Evolutionary conservation across 2,888 invertebrate genomes (phyloP).

Genomic region (Leptinotarsa juncta): DNA sequence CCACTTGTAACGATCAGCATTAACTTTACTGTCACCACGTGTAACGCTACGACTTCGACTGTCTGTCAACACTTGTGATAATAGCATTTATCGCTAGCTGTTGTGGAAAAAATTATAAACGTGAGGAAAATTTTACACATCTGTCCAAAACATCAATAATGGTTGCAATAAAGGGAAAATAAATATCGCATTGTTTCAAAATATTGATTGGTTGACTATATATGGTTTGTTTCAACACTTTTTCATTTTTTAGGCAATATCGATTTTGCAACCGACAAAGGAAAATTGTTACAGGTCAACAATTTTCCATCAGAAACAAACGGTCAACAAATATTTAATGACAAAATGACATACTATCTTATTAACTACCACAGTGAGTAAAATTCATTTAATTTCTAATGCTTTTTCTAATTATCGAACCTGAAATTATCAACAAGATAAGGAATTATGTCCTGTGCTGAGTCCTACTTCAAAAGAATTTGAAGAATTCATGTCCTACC

Average conservation of each 20-base stretch:
- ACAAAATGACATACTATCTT: slow-evolving; percentile 40
- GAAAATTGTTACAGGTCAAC: slow-evolving; percentile 29
- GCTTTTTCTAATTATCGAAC: background rate
- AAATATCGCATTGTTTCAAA: too few species aligned
- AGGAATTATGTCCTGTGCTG: slow-evolving; percentile 36
- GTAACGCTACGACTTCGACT: too few species aligned
- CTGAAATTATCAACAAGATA: background rate
- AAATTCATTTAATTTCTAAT: background rate
- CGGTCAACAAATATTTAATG: slow-evolving; percentile 40
- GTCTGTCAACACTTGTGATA: too few species aligned
- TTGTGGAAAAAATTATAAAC: too few species aligned
- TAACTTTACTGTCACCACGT: too few species aligned
- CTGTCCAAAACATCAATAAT: too few species aligned
- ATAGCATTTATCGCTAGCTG: too few species aligned
- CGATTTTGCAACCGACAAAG: slow-evolving; percentile 38
- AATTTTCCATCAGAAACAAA: slow-evolving; percentile 21
- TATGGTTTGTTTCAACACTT: too few species aligned
- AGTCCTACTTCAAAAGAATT: slow-evolving; percentile 38
- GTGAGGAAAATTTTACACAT: too few species aligned
- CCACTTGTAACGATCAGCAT: too few species aligned
- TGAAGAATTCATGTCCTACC: slow-evolving; percentile 13
- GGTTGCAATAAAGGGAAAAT: too few species aligned
- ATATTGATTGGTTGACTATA: too few species aligned
- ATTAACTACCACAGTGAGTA: slow-evolving; percentile 27
- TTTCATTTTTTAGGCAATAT: slow-evolving; percentile 35